A percentile compares a stretch with the other conserved stretches of the same genome.
Evolutionary conservation across 2,113 vertebrate genomes (phyloP).

Genomic region (Passer domesticus): DNA sequence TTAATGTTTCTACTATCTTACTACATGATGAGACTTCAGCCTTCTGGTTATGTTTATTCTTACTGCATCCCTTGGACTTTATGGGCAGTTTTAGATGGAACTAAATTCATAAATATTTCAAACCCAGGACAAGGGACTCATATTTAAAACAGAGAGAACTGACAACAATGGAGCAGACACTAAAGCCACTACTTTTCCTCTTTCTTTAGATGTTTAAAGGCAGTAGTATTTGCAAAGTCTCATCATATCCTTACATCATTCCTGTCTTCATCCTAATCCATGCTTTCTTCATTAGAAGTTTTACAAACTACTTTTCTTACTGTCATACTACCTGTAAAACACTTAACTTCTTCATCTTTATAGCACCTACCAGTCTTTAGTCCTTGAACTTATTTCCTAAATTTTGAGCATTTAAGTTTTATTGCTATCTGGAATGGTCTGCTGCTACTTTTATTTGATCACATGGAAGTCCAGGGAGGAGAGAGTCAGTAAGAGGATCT

Average conservation of each 20-base stretch:
- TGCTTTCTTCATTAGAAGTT: not conserved
- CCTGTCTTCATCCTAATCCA: not conserved
- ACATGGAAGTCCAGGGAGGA: not conserved
- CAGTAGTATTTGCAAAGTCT: not conserved
- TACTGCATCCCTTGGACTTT: not conserved
- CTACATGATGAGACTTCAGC: not conserved
- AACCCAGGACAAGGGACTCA: not conserved
- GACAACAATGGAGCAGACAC: not conserved
- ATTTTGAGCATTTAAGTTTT: slow-evolving; percentile 47
- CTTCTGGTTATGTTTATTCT: not conserved
- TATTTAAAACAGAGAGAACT: not conserved
- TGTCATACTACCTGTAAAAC: not conserved
- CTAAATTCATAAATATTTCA: not conserved
- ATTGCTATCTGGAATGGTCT: slow-evolving; percentile 8
- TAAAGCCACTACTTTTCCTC: not conserved
- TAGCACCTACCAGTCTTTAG: not conserved
- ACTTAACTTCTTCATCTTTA: not conserved
- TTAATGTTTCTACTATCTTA: not conserved
- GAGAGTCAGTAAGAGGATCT: slow-evolving; percentile 20
- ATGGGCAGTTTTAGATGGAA: not conserved
- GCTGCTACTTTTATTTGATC: slow-evolving; percentile 37
- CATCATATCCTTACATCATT: not conserved
- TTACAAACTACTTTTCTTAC: not conserved
- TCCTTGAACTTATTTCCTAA: slow-evolving; percentile 46
- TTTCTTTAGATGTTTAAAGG: not conserved